Conservation (phyloP, 2,797 vertebrate genomes). For the Chaunax sp. region DNA sequence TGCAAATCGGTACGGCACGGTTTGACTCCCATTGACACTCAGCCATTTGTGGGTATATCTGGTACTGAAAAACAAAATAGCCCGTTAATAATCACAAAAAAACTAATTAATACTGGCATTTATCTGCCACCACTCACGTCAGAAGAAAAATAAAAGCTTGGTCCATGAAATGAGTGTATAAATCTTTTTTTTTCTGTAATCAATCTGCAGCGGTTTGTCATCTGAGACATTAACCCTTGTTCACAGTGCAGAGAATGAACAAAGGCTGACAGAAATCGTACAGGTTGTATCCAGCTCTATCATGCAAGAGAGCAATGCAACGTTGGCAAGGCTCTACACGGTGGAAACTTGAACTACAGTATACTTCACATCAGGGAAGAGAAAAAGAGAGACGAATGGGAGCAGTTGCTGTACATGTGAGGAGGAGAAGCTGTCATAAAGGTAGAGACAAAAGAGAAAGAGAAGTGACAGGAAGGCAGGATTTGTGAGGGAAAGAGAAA, state of each 20-base stretch:
- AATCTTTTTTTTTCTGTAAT: conserved; percentile 32
- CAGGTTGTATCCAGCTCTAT: conserved; percentile 16
- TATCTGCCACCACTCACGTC: conserved; percentile 41
- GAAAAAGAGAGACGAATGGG: conserved; percentile 17
- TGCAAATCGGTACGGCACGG: conserved; percentile 52
- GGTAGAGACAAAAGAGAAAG: conserved; percentile 36
- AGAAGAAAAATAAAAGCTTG: conserved; percentile 37
- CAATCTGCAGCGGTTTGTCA: conserved; percentile 62
- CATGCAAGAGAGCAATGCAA: conserved; percentile 10
- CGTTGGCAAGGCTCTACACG: conserved; percentile 5
- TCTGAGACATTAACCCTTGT: conserved; percentile 51
- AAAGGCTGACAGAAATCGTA: conserved; percentile 8
- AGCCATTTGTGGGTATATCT: conserved; percentile 55
- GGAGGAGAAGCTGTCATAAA: conserved; percentile 19
- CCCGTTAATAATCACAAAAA: conserved; percentile 56
- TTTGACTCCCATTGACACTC: conserved; percentile 45
- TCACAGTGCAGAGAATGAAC: conserved; percentile 20
- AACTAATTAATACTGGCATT: conserved; percentile 67
- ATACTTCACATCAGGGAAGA: conserved; percentile 17
- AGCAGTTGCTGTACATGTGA: conserved; percentile 23
- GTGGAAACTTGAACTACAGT: conserved; percentile 30
- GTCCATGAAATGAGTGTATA: conserved; percentile 45
- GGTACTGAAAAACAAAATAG: conserved; percentile 52
- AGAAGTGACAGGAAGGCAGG: conserved; percentile 14
- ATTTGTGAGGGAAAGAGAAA: conserved; percentile 36